These are phyloP conservation scores for Sinocyclocheilus rhinocerous DNA, from an alignment of 2,113 vertebrate genomes.

Conservation along the genomic window DNA sequence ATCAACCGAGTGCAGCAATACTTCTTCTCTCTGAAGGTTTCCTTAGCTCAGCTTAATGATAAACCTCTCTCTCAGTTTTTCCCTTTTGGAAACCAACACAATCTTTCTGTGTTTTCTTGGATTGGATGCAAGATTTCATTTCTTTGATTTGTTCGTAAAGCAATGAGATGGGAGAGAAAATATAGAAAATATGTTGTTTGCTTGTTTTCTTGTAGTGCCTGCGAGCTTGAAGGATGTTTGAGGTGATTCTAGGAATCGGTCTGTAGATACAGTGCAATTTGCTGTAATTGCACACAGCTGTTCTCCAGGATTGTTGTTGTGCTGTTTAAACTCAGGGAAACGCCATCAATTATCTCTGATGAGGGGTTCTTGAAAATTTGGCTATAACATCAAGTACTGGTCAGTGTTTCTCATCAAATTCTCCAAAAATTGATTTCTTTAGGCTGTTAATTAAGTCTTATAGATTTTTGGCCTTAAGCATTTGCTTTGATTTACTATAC, in stretches of 20 bases:
- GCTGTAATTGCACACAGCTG: slow-evolving; percentile 60
- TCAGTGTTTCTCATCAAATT: not conserved
- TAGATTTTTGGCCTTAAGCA: not conserved
- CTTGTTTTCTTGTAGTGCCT: slow-evolving; percentile 29
- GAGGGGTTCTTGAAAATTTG: not conserved
- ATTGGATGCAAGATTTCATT: not conserved
- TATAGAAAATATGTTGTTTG: not conserved
- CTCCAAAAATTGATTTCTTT: not conserved
- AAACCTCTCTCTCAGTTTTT: slow-evolving; percentile 41
- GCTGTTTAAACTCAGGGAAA: slow-evolving; percentile 9
- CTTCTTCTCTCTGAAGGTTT: slow-evolving; percentile 21
- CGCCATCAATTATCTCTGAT: not conserved
- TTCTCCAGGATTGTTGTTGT: slow-evolving; percentile 36
- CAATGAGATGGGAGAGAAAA: not conserved
- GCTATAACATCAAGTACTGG: not conserved
- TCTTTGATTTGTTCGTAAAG: slow-evolving; percentile 13
- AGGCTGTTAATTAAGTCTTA: not conserved
- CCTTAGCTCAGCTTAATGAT: slow-evolving; percentile 33
- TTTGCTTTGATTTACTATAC: not conserved
- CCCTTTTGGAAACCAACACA: slow-evolving; percentile 26
- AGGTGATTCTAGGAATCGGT: slow-evolving; percentile 49
- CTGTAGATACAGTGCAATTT: slow-evolving; percentile 40
- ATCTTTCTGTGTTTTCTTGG: slow-evolving; percentile 18
- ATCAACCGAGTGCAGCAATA: slow-evolving; percentile 1
- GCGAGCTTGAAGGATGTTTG: slow-evolving; percentile 38